Percentiles rank a stretch among this genome's conserved stretches.
phyloP scores from a whole-genome alignment of 2,888 invertebrate genomes.

The Ischnura elegans region DNA sequence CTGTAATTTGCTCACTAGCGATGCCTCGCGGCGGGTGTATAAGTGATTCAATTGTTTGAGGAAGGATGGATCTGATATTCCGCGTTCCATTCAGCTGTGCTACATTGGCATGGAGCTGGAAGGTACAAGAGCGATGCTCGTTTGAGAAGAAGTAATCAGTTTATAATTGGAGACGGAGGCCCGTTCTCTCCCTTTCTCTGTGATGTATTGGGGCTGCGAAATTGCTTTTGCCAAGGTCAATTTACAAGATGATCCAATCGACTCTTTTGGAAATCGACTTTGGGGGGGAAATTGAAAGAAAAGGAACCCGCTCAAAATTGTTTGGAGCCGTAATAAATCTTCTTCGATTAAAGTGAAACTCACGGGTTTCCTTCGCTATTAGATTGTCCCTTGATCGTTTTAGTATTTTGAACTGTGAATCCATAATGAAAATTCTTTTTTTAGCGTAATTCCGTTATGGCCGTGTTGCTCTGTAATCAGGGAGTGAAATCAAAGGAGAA shows the following conservation, averaged over 20 bases:
- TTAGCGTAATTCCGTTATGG: background rate
- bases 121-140: constrained; percentile 10
- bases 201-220: constrained; percentile 23
- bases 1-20: background rate
- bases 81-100: constrained; percentile 9
- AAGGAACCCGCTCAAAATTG: background rate
- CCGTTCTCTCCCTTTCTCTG: background rate
- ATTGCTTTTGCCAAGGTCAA: constrained; percentile 35
- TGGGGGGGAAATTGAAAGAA: background rate
- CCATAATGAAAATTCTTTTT: background rate
- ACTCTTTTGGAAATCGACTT: constrained; percentile 23
- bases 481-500: background rate
- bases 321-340: background rate
- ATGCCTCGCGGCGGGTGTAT: background rate
- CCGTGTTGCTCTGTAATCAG: background rate
- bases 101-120: background rate
- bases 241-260: constrained; percentile 30
- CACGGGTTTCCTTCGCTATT: background rate
- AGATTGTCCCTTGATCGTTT: background rate
- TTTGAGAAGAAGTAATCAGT: constrained; percentile 47
- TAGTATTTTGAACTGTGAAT: background rate
- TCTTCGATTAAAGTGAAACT: background rate
- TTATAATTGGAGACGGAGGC: constrained; percentile 34
- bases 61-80: constrained; percentile 22
- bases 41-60: constrained; percentile 21